Evolutionary conservation across 2,113 vertebrate genomes (phyloP), one percentile per base, ranked within the genome.

Genomic region (Cavia porcellus): DNA sequence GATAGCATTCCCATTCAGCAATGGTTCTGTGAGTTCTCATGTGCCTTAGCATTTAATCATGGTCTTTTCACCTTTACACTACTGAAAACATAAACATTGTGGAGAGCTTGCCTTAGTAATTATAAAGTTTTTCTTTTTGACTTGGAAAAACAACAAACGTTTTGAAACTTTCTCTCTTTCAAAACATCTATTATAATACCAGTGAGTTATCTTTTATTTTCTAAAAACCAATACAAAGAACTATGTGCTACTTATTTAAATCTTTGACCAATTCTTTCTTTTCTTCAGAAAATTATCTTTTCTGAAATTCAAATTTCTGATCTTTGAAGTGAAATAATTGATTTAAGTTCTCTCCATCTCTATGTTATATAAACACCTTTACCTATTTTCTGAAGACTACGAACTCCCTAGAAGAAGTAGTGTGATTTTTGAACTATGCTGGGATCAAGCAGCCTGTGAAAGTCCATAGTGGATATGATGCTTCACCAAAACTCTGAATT

Each of bases 251-350:
- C 90, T 59, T 3, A 92, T 28, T 68, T 86, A 83, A 92, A 83
- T 82, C 20, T 55, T 61, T 83, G 52, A 68, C 15, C 38, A 82
- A 12, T 20, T 68, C 24, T 28, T 59, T 82, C 19, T 81, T 35
- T 70, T 24, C 14, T 90, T 86, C 24, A 64, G 12, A 94, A 92
- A 87, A 80, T 15, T 83, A 74, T 42, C 30, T 72, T 90, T 91
- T 79, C 45, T 90, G 5, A n/a, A 72, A 13, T 19, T 57, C 11
- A 84, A 32, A 66, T 83, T 84, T 84, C 81, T 80, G 22, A 72
- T 79, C 57, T 90, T 72, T 80, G 38, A 88, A 68, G 17, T 32
- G 17, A 77, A 10, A 47, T 5, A 15, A 50, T 7, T 61, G 24
- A 25, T 89, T 88, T 66, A 72, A 89, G 89, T 91, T 70, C 30